Conservation (phyloP, 2,113 vertebrate species). For the Okapia johnstoni region DNA sequence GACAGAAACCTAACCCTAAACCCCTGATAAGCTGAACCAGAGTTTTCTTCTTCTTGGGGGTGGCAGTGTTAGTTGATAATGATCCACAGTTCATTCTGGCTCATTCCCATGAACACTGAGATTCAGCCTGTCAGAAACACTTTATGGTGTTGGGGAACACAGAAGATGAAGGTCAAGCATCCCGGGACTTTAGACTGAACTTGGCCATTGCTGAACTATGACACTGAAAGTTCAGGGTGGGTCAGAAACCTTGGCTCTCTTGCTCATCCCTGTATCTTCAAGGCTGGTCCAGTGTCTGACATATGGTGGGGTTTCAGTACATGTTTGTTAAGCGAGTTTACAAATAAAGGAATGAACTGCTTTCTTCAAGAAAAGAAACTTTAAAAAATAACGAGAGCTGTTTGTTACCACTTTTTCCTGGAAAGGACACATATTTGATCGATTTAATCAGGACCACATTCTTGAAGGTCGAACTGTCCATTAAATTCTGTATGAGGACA, state of each 20-base stretch:
- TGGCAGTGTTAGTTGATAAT: not conserved
- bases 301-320: accelerated
- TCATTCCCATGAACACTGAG: not conserved
- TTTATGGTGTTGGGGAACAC: accelerated
- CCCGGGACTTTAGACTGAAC: not conserved
- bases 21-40: not conserved
- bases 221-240: not conserved
- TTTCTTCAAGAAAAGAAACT: not conserved
- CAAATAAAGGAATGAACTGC: not conserved
- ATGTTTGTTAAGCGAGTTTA: not conserved
- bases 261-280: not conserved
- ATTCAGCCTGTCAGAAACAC: not conserved
- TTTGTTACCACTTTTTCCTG: not conserved
- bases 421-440: not conserved
- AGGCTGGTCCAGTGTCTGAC: accelerated
- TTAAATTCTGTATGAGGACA: not conserved
- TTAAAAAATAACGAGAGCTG: not conserved
- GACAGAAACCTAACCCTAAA: not conserved
- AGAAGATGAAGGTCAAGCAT: not conserved
- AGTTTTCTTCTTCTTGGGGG: not conserved
- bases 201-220: not conserved
- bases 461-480: not conserved
- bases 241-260: accelerated
- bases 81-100: not conserved
- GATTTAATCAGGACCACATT: not conserved